phyloP scores from a whole-genome alignment of 2,888 invertebrate genomes.

The Tetranychus truncatus region DNA sequence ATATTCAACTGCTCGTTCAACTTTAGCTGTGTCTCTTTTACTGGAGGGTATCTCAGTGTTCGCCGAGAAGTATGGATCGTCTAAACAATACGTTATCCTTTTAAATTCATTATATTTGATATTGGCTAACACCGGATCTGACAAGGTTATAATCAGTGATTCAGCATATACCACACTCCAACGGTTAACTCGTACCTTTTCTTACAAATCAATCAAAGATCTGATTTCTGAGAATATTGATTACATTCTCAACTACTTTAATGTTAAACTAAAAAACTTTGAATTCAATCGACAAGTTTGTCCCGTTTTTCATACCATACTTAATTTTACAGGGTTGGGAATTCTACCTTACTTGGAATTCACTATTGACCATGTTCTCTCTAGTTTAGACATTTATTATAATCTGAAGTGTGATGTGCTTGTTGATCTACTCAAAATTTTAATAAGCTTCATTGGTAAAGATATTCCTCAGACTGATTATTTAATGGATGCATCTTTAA shows the following conservation, averaged over 20 bases:
- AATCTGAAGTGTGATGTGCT: conserved; percentile 8
- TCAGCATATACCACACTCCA: not conserved
- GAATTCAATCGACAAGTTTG: conserved; percentile 9
- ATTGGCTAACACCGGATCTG: not conserved
- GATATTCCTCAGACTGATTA: not conserved
- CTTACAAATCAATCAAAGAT: conserved; percentile 10
- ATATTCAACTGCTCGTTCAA: not conserved
- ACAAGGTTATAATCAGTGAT: not conserved
- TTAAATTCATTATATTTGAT: not conserved
- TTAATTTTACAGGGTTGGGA: conserved; percentile 8
- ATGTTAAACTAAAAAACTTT: conserved; percentile 15
- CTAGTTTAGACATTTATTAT: conserved; percentile 11
- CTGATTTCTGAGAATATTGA: conserved; percentile 14
- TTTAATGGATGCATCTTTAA: too few species aligned
- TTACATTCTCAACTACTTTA: conserved; percentile 14
- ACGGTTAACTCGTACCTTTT: not conserved
- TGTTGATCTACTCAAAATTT: conserved; percentile 6
- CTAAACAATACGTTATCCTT: not conserved
- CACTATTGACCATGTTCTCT: conserved; percentile 8
- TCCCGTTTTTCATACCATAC: conserved; percentile 13
- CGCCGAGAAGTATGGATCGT: not conserved
- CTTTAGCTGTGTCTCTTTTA: not conserved
- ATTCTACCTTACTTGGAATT: conserved; percentile 7
- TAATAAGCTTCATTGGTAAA: conserved; percentile 3
- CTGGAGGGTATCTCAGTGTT: not conserved